A percentile compares a stretch with the other conserved stretches of the same genome.
phyloP scores from a whole-genome alignment of 1,140 invertebrate species.

The Lethocerus indicus region DNA sequence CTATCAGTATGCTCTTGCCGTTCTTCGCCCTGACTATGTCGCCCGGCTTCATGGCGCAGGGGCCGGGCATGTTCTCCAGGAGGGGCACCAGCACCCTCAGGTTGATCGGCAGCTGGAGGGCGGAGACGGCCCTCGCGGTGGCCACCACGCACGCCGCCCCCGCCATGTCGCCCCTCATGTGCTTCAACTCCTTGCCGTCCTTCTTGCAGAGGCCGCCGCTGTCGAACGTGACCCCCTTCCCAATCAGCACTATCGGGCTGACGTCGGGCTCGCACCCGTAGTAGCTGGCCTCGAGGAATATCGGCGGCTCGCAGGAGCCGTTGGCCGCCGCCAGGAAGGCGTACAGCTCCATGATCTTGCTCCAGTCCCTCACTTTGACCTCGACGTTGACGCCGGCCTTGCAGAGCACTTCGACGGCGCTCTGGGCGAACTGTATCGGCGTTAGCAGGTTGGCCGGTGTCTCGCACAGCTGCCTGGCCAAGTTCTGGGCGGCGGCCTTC shows the following conservation, averaged over 20 bases:
- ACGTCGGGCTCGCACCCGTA: conserved; percentile 26
- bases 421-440: conserved; percentile 37
- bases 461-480: conserved; percentile 39
- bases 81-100: conserved; percentile 36
- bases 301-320: conserved; percentile 41
- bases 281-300: conserved; percentile 39
- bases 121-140: conserved; percentile 30
- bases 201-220: conserved; percentile 47
- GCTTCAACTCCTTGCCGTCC: conserved; percentile 34
- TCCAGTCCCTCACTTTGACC: conserved; percentile 35
- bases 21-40: conserved; percentile 44
- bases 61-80: conserved; percentile 43
- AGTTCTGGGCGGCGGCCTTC: conserved; percentile 41
- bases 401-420: conserved; percentile 27
- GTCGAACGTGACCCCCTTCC: conserved; percentile 48
- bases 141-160: conserved; percentile 42
- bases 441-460: conserved; percentile 46
- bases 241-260: conserved; percentile 25
- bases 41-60: conserved; percentile 39
- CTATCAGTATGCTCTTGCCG: conserved; percentile 44
- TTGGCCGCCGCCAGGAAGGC: conserved; percentile 39
- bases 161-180: conserved; percentile 48
- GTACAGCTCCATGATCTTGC: conserved; percentile 38
- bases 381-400: conserved; percentile 30
- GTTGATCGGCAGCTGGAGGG: conserved; percentile 36